phyloP scores from a whole-genome alignment of 2,888 invertebrate genomes.

The Hirtodrosophila histrioides region DNA sequence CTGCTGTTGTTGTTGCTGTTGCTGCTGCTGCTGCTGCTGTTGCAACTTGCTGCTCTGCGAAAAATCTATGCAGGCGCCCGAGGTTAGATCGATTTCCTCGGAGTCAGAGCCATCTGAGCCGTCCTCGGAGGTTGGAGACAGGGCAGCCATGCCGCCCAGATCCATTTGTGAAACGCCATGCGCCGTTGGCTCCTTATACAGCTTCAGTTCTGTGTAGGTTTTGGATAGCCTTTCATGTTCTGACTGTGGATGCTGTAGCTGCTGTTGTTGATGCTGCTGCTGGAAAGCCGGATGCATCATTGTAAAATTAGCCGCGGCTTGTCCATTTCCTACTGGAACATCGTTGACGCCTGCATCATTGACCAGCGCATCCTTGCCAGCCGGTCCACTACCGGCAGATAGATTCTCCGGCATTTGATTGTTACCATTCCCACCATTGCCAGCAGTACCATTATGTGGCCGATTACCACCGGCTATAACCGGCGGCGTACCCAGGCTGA shows the following conservation, averaged over 20 bases:
- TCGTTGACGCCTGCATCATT: slow-evolving; percentile 45
- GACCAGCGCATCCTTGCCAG: slow-evolving; percentile 47
- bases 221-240: slow-evolving; percentile 73
- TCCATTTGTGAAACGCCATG: slow-evolving; percentile 59
- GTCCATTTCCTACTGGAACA: slow-evolving; percentile 41
- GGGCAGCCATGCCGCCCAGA: slow-evolving; percentile 68
- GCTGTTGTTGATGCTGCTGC: slow-evolving; percentile 67
- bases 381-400: slow-evolving; percentile 58
- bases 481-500: slow-evolving; percentile 89
- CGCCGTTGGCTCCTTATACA: slow-evolving; percentile 80
- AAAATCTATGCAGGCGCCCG: slow-evolving; percentile 84
- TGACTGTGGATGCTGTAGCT: slow-evolving; percentile 37
- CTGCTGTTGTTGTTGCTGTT: slow-evolving; percentile 31
- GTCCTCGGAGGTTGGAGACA: slow-evolving; percentile 80
- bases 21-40: slow-evolving; percentile 44
- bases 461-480: slow-evolving; percentile 83
- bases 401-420: slow-evolving; percentile 82
- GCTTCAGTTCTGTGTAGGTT: slow-evolving; percentile 84
- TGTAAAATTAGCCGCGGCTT: slow-evolving; percentile 72
- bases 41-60: slow-evolving; percentile 82
- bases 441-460: slow-evolving; percentile 37
- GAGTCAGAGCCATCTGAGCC: slow-evolving; percentile 84
- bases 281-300: slow-evolving; percentile 84
- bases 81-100: slow-evolving; percentile 84
- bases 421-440: slow-evolving; percentile 55